These are phyloP conservation scores for Acyrthosiphon pisum DNA, from an alignment of 1,140 invertebrate genomes.

Conservation along the genomic window DNA sequence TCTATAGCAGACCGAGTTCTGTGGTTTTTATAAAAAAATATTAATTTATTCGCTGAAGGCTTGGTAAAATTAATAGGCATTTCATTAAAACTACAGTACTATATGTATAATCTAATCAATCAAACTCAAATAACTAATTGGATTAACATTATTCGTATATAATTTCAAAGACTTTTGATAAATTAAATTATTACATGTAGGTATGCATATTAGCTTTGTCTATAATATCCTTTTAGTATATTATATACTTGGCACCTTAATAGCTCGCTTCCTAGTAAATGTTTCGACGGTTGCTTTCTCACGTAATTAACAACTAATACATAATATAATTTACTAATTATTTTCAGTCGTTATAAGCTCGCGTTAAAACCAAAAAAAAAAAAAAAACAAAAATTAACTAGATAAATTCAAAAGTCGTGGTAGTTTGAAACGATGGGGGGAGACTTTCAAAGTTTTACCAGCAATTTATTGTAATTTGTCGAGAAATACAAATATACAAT, in stretches of 20 bases:
- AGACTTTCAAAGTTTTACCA: not conserved
- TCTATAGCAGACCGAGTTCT: not conserved
- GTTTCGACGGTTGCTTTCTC: not conserved
- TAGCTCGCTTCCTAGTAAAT: not conserved
- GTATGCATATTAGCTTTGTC: not conserved
- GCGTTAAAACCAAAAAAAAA: too few species aligned
- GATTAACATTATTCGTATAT: not conserved
- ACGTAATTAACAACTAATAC: not conserved
- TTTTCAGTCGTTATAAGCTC: not conserved
- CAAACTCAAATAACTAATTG: not conserved
- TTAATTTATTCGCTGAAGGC: not conserved
- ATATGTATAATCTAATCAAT: not conserved
- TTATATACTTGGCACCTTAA: not conserved
- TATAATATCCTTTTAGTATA: not conserved
- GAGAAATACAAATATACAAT: not conserved
- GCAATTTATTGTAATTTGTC: not conserved
- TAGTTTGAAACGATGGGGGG: not conserved
- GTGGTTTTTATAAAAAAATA: not conserved
- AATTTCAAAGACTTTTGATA: not conserved
- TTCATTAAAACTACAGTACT: not conserved
- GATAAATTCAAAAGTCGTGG: not conserved
- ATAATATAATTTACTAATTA: not conserved
- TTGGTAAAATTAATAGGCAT: not conserved
- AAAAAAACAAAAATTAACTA: not conserved
- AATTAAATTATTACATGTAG: not conserved